Evolutionary conservation across 2,888 invertebrate species (phyloP), one percentile per base, ranked within the genome.

Genomic region (Lasioglossum morio): DNA sequence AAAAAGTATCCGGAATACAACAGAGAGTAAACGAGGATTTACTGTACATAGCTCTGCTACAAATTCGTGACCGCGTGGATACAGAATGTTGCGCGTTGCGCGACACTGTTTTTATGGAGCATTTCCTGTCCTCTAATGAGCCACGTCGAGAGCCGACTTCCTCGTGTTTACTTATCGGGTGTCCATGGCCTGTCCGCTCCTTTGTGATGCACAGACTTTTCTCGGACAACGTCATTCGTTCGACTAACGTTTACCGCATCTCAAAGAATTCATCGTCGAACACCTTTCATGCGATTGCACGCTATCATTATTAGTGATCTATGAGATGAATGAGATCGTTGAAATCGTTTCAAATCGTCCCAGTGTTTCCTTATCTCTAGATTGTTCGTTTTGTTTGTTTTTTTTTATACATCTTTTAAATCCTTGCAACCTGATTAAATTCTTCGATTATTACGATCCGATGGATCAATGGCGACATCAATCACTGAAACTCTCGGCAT

Each of bases 121-220:
- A 86, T 86, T 86, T 87, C 87, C 87, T 86, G 77, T 66, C 77
- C 57, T 57, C 19, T 79, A 72, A 79, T 46, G 48, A 72, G 27
- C 57, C n/a, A 19, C 40, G 70, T 77, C 30, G 57, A 87, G 86
- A 69, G 77, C n/a, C 19, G n/a, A 70, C 77, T 79, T 86, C 82
- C 86, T 87, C 70, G 27, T 82, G 74, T 86, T 76, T 63, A 63
- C 30, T 72, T 30, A 76, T 70, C 57, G n/a, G n/a, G 69, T 69
- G 69, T 69, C 40, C 69, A 4, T 23, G n/a, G 40, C n/a, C n/a
- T 40, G 37, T 1, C 23, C n/a, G 40, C 69, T 69, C n/a, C 40
- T 40, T 69, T 40, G 34, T 37, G 66, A 34, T 37, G 34, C 34
- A 3, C 53, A 53, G 53, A 53, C 34, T 34, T 72, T 16, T 19